These are phyloP conservation scores for Pseudomugil tenellus DNA, from an alignment of 2,797 vertebrate genomes.

Conservation along the genomic window DNA sequence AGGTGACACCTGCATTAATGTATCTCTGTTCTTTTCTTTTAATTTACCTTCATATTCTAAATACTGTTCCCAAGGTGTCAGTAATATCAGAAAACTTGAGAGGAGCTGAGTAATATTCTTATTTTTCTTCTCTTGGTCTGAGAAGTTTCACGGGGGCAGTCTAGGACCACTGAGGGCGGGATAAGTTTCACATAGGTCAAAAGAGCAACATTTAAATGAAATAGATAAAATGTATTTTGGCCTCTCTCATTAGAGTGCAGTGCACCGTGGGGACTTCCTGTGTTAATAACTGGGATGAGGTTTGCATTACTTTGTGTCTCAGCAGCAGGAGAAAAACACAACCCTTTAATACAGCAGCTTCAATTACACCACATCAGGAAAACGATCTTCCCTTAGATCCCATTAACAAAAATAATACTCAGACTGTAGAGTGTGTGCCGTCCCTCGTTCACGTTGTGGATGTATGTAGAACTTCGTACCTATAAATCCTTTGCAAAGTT, in stretches of 20 bases:
- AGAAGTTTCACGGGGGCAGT: constrained; percentile 14
- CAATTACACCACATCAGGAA: constrained; percentile 83
- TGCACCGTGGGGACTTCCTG: constrained; percentile 77
- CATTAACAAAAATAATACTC: constrained; percentile 75
- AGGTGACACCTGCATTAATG: constrained; percentile 44
- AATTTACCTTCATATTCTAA: constrained; percentile 46
- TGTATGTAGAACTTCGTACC: constrained; percentile 7
- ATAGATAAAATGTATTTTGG: constrained; percentile 70
- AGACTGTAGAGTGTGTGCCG: constrained; percentile 35
- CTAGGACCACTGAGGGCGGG: constrained; percentile 33
- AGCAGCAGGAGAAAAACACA: constrained; percentile 77
- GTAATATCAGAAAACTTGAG: constrained; percentile 2
- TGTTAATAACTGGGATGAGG: constrained; percentile 79
- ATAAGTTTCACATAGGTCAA: constrained; percentile 66
- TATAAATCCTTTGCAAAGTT: constrained; percentile 23
- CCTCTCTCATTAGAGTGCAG: constrained; percentile 82
- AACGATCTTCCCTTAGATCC: constrained; percentile 77
- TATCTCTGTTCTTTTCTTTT: constrained; percentile 30
- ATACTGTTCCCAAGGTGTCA: constrained; percentile 12
- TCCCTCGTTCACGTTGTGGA: constrained; percentile 20
- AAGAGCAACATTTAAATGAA: constrained; percentile 75
- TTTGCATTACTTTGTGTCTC: constrained; percentile 78
- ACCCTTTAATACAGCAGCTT: constrained; percentile 83
- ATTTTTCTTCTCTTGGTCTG: constrained; percentile 4
- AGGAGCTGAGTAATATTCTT: not conserved